Conservation (phyloP, 2,888 invertebrate species). For the Shargacucullia verbasci region DNA sequence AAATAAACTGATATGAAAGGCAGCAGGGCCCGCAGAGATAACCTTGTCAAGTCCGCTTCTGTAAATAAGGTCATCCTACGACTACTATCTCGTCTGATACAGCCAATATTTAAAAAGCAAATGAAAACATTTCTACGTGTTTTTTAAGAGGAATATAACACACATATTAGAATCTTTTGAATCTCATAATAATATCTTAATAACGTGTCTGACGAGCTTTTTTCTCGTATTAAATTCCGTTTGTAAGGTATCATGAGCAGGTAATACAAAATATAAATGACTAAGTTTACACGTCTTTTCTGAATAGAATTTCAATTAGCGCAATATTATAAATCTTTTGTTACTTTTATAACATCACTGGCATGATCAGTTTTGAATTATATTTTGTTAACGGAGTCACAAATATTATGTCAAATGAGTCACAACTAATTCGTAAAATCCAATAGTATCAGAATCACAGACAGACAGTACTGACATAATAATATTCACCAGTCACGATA, state of each 20-base stretch:
- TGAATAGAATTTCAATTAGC: conserved; percentile 15
- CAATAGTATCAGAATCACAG: conserved; percentile 11
- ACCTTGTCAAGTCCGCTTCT: conserved; percentile 72
- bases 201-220: conserved; percentile 16
- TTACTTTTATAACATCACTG: conserved; percentile 5
- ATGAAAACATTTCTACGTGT: conserved; percentile 1
- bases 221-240: conserved; percentile 24
- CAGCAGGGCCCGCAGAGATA: conserved; percentile 71
- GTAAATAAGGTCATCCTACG: conserved; percentile 76
- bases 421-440: conserved; percentile 17
- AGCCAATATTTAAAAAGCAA: conserved; percentile 33
- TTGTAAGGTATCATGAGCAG: conserved; percentile 10
- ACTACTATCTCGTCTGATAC: conserved; percentile 61
- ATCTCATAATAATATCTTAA: conserved; percentile 11
- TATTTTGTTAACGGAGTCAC: background rate
- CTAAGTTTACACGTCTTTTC: conserved; percentile 15
- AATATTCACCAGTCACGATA: conserved; percentile 55
- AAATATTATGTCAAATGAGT: conserved; percentile 10
- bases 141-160: background rate
- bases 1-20: conserved; percentile 66
- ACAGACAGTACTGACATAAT: conserved; percentile 23
- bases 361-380: conserved; percentile 10
- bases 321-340: conserved; percentile 10
- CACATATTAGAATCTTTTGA: conserved; percentile 5
- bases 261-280: conserved; percentile 28